These are phyloP conservation scores for Gasteruption jaculator DNA, from an alignment of 2,888 invertebrate species.

Conservation along the genomic window DNA sequence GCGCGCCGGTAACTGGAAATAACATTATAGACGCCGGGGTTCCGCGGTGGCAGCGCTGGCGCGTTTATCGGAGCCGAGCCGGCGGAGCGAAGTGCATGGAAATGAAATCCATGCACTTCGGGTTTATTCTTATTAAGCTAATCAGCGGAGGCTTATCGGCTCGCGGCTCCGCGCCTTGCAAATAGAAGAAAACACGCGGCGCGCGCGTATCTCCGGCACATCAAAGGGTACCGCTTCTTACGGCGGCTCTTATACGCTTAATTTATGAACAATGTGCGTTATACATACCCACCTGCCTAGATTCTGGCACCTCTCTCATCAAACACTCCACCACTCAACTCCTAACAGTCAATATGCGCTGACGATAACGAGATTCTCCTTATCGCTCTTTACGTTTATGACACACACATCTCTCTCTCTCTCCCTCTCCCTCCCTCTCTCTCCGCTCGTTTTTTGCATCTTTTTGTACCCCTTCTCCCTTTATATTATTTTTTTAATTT, in stretches of 20 bases:
- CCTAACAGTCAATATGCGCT: conserved; percentile 4
- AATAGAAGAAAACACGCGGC: conserved; percentile 35
- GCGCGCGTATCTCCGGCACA: conserved; percentile 38
- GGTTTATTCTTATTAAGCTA: conserved; percentile 30
- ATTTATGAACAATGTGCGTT: conserved; percentile 45
- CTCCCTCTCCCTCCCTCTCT: conserved; percentile 4
- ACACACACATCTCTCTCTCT: conserved; percentile 2
- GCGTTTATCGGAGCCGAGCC: too few species aligned
- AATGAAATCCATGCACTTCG: conserved; percentile 11
- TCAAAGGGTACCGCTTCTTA: conserved; percentile 37
- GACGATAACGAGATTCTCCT: conserved; percentile 14
- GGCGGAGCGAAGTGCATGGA: conserved; percentile 24
- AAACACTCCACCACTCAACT: conserved; percentile 23
- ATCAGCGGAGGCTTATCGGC: conserved; percentile 29
- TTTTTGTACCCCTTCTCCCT: too few species aligned
- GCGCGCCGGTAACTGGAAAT: too few species aligned
- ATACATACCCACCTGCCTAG: conserved; percentile 31
- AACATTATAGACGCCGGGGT: too few species aligned
- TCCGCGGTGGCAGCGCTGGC: too few species aligned
- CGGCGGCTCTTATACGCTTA: conserved; percentile 44
- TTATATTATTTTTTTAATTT: too few species aligned
- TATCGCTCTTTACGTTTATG: conserved; percentile 9
- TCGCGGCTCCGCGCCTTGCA: conserved; percentile 23
- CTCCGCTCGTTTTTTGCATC: not conserved
- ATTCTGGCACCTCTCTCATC: conserved; percentile 37